Evolutionary conservation across 2,888 invertebrate genomes (phyloP).

Genomic region (Isoperla grammatica): DNA sequence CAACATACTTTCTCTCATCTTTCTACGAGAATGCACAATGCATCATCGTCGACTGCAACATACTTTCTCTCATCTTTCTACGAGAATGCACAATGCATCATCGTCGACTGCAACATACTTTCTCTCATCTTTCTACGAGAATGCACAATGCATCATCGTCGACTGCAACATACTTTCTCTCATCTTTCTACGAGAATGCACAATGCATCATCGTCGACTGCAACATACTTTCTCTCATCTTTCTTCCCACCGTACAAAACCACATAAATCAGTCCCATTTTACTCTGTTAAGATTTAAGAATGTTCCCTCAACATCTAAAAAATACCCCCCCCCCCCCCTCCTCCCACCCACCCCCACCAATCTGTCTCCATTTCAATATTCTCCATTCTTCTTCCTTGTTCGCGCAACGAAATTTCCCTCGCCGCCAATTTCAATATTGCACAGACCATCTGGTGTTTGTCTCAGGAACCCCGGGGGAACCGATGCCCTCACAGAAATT

Average conservation of each 20-base stretch:
- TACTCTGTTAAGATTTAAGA: not conserved
- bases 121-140: too few relatives aligned
- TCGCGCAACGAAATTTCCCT: constrained; percentile 21
- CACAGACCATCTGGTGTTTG: constrained; percentile 24
- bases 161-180: too few relatives aligned
- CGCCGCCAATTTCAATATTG: constrained; percentile 27
- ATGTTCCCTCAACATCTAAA: not conserved
- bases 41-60: too few relatives aligned
- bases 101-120: too few relatives aligned
- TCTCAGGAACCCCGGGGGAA: constrained; percentile 8
- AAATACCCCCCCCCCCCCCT: not conserved
- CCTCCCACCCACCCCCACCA: not conserved
- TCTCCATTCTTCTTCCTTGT: constrained; percentile 11
- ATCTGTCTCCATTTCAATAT: constrained; percentile 13
- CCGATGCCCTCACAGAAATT: constrained; percentile 1
- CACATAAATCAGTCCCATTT: not conserved
- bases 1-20: too few relatives aligned
- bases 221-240: not conserved
- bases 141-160: too few relatives aligned
- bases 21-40: too few relatives aligned
- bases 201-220: too few relatives aligned
- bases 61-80: too few relatives aligned
- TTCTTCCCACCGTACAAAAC: not conserved
- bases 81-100: too few relatives aligned
- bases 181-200: too few relatives aligned